Evolutionary conservation across 2,888 invertebrate species (phyloP), one percentile per base, ranked within the genome.

Genomic region (Synergus itoensis): DNA sequence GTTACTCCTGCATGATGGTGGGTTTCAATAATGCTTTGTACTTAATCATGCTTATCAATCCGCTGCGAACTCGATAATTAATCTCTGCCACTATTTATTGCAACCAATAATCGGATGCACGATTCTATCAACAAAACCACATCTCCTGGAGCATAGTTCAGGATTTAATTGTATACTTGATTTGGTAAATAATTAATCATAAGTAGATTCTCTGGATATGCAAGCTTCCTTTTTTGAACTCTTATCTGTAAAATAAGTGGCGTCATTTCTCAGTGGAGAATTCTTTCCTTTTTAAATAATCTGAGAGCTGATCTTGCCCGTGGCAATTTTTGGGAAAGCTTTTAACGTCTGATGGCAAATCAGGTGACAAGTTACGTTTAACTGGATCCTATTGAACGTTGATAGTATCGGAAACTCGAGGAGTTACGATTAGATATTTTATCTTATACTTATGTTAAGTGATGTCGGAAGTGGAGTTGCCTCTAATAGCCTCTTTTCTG

Each of bases 311-410:
- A 84, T 82, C 79, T 81, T 73, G 67, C 69, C 62, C 28, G 12
- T 76, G 77, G 73, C 57, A 45, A 40, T 78, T 76, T 79, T 81
- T 69, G 14, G 63, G 79, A 86, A 87, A 85, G 84, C 86, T 87
- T 87, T 86, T 84, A 86, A 83, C 83, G 78, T 83, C 81, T 85
- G 77, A 85, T 80, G 12, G 84, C 84, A 86, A 88, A 88, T 88
- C 90, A 86, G 90, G 90, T 90, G 88, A 86, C 84, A 87, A 89
- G 90, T 90, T 88, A 85, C 88, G 86, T 90, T 90, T 90, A 90
- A 91, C 88, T 88, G 88, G 88, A 90, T 91, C 87, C 89, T 87
- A 88, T 85, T 89, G 88, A 78, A 84, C 85, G 78, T 83, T 83
- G 90, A 91, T 91, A 89, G 90, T 88, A 73, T 73, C 69, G 21